Base-by-base conservation (phyloP, 2,888 invertebrate genomes). In the Xestoiulus laeticollis region DNA sequence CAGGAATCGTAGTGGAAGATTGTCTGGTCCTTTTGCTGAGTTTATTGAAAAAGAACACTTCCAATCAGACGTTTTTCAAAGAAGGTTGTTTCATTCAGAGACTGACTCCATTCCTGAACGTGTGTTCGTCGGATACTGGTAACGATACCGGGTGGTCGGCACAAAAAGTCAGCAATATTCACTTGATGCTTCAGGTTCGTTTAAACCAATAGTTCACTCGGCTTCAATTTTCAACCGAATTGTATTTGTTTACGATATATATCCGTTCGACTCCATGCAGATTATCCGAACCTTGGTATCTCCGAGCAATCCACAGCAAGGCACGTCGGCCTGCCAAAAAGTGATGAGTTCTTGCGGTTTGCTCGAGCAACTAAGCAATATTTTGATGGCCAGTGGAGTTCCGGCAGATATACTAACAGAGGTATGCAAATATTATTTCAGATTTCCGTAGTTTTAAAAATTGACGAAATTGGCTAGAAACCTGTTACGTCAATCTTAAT, bases 61-160 rank as follows among this genome's bases (percentile, higher is more conserved):
- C 98, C 90, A 99, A 99, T 92, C 99, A 99, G 90, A 98, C 98
- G 91, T 98, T 99, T 91, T 99, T 99, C 92, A 97, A 98, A 93
- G 99, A 99, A 93, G 98, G 98, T 87, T 97, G 97, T 91, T 98
- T 97, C 91, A 97, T 99, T 90, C 97, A 98, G 91, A 95, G 95
- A 89, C 93, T 99, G 91, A 93, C 96, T 1, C 96, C 97, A 0
- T 98, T 97, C 96, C 98, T 98, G 91, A 94, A 94, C 89, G 93
- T 96, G 91, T 89, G 94, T 95, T 22, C 95, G 95, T 89, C 91
- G 90, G 90, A 95, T 95, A 44, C 89, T 89, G 33, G 26, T 14
- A 38, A 87, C 22, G 89, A 91, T 86, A 90, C 91, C 83, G 95
- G 96, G 10, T 98, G 98, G 98, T 96, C 96, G 3, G 95, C 97